Evolutionary conservation across 2,797 vertebrate species (phyloP).

Genomic region (Pipistrellus kuhlii): DNA sequence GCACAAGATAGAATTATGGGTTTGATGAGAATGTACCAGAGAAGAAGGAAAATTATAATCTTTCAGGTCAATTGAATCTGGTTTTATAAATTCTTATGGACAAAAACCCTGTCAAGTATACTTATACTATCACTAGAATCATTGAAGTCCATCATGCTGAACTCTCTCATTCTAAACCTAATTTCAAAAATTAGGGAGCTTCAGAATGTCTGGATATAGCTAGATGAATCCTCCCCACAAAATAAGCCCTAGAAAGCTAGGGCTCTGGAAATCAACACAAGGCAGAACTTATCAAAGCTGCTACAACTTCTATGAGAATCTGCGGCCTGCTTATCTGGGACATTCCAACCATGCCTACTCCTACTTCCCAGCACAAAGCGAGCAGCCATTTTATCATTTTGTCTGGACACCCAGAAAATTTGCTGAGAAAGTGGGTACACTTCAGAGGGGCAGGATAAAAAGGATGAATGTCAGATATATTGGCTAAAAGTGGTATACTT

Average conservation of each 20-base stretch:
- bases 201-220: background rate
- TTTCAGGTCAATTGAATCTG: background rate
- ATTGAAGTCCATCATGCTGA: background rate
- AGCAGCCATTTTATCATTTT: background rate
- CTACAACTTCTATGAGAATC: background rate
- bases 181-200: background rate
- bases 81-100: background rate
- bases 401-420: background rate
- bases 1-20: background rate
- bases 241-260: background rate
- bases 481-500: background rate
- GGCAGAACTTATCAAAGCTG: background rate
- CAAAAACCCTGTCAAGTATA: background rate
- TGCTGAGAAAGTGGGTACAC: background rate
- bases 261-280: background rate
- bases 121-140: background rate
- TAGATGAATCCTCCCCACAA: background rate
- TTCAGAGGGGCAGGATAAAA: background rate
- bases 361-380: background rate
- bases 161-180: background rate
- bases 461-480: background rate
- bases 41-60: background rate
- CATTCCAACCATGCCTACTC: background rate
- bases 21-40: background rate
- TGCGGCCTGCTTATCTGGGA: background rate